phyloP scores from a whole-genome alignment of 2,113 vertebrate genomes.

The Eulemur macaco region DNA sequence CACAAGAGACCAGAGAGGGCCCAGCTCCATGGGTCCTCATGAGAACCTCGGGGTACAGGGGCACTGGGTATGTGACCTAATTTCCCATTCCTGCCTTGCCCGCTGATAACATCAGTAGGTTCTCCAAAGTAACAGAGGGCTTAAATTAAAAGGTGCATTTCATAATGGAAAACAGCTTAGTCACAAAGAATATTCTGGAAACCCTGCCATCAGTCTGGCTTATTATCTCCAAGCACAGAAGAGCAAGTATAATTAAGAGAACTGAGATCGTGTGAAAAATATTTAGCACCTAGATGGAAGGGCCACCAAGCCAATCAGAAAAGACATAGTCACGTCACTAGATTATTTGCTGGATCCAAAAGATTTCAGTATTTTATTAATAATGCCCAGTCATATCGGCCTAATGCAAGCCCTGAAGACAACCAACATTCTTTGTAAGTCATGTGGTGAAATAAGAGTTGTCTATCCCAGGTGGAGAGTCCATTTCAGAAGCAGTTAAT shows the following conservation, averaged over 20 bases:
- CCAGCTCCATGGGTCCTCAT: not conserved
- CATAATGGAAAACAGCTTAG: slow-evolving; percentile 9
- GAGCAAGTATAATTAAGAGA: slow-evolving; percentile 13
- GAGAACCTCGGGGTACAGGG: not conserved
- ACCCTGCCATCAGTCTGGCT: slow-evolving; percentile 1
- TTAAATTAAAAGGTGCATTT: slow-evolving; percentile 31
- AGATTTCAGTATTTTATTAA: slow-evolving; percentile 12
- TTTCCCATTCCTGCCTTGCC: not conserved
- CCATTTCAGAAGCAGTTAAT: not conserved
- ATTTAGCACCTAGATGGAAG: not conserved
- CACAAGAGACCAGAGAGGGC: not conserved
- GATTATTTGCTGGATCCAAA: not conserved
- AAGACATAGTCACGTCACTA: not conserved
- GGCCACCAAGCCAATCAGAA: not conserved
- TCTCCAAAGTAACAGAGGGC: not conserved
- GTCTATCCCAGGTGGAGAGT: not conserved
- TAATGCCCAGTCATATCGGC: not conserved
- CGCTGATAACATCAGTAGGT: not conserved
- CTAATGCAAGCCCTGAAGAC: not conserved
- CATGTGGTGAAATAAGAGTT: not conserved
- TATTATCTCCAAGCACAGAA: not conserved
- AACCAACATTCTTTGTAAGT: not conserved
- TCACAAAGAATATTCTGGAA: not conserved
- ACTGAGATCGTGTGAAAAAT: slow-evolving; percentile 35
- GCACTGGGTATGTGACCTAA: not conserved